Evolutionary conservation across 2,888 invertebrate genomes (phyloP).

Genomic region (Idaea straminata): DNA sequence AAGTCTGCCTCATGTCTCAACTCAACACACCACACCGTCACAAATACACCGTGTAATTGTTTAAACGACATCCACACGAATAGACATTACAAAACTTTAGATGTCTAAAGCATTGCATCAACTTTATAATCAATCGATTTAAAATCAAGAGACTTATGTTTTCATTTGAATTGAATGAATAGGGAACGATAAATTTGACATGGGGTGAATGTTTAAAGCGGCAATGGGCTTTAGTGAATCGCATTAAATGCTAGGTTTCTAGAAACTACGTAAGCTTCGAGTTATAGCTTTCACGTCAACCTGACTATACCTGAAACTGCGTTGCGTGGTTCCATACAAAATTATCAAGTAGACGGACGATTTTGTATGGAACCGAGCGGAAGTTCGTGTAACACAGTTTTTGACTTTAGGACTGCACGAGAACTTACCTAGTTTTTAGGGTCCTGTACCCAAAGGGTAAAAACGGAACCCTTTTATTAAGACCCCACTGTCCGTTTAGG

Average conservation of each 20-base stretch:
- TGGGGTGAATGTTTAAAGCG: neutral
- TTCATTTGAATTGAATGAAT: conserved; percentile 1
- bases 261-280: neutral
- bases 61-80: neutral
- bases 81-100: conserved; percentile 5
- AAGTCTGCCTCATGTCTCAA: neutral
- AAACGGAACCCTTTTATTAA: no score
- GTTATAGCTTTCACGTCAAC: neutral
- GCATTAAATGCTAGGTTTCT: neutral
- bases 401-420: no score
- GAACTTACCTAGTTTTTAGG: no score
- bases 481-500: no score
- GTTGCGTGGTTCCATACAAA: no score
- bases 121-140: conserved; percentile 9
- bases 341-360: no score
- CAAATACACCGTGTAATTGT: neutral
- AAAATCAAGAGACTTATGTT: conserved; percentile 3
- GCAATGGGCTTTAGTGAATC: neutral
- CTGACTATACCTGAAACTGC: no score
- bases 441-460: no score
- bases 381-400: no score
- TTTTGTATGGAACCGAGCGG: no score
- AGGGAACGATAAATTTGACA: neutral
- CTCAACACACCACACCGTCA: neutral
- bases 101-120: conserved; percentile 13